phyloP scores from a whole-genome alignment of 2,797 vertebrate species.

The Mus caroli region DNA sequence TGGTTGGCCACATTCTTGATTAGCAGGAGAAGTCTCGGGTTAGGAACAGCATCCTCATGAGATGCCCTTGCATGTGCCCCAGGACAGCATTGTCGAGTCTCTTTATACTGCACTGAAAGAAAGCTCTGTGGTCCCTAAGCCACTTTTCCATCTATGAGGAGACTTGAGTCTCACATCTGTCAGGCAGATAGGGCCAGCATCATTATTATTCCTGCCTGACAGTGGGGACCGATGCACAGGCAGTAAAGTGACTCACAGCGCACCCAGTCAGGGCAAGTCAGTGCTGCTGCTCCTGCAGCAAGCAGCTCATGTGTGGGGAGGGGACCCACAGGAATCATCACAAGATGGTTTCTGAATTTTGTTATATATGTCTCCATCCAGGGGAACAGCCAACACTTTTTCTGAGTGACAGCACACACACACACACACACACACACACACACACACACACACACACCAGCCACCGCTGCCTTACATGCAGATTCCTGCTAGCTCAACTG shows the following conservation, averaged over 20 bases:
- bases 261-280: background rate
- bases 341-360: background rate
- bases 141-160: background rate
- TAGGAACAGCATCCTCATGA: background rate
- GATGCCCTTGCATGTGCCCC: fast-evolving
- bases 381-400: background rate
- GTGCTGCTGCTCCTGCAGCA: background rate
- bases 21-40: background rate
- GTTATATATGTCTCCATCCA: too few relatives aligned
- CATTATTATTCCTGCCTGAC: background rate
- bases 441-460: too few relatives aligned
- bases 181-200: background rate
- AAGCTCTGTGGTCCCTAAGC: background rate
- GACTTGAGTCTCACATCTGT: background rate
- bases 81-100: background rate
- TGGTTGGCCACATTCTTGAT: background rate
- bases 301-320: background rate
- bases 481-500: fast-evolving
- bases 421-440: too few relatives aligned
- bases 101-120: background rate
- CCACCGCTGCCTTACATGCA: fast-evolving
- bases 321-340: fast-evolving
- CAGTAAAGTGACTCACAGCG: background rate
- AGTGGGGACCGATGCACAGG: background rate
- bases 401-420: background rate